A percentile compares a stretch with the other conserved stretches of the same genome.
These are phyloP conservation scores for Kryptolebias marmoratus DNA, from an alignment of 2,113 vertebrate genomes.

Conservation along the genomic window DNA sequence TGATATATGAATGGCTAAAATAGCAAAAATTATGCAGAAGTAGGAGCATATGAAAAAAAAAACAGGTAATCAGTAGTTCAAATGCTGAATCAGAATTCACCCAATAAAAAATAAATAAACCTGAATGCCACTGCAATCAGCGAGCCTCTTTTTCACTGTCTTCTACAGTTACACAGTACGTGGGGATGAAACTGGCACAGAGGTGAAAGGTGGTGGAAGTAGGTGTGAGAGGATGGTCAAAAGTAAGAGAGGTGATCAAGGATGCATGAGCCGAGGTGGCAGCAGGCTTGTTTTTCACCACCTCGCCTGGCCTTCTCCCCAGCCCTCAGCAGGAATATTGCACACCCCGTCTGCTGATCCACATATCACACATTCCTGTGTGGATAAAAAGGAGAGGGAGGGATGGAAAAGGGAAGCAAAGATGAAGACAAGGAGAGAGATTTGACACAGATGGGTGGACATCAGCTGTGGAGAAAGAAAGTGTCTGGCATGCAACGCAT, in stretches of 20 bases:
- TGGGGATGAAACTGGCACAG: background rate
- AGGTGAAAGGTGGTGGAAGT: conserved; percentile 30
- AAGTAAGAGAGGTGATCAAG: conserved; percentile 42
- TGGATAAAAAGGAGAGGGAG: conserved; percentile 45
- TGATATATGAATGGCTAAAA: too few species aligned
- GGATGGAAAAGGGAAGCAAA: conserved; percentile 34
- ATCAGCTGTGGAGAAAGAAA: conserved; percentile 34
- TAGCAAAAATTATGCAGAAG: too few species aligned
- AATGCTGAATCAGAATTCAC: too few species aligned
- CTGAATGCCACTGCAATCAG: background rate
- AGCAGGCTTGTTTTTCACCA: conserved; percentile 59
- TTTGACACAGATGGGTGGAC: conserved; percentile 45
- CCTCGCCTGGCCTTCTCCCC: conserved; percentile 56
- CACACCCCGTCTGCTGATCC: conserved; percentile 68
- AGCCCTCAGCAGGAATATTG: conserved; percentile 68
- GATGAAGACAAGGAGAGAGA: conserved; percentile 42
- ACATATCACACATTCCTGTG: conserved; percentile 78
- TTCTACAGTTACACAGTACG: background rate
- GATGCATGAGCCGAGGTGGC: conserved; percentile 46
- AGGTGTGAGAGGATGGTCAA: conserved; percentile 8
- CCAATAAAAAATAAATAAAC: background rate
- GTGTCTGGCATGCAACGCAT: conserved; percentile 36
- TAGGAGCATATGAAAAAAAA: too few species aligned
- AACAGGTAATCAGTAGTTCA: too few species aligned
- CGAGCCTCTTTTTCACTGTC: conserved; percentile 9